Base-by-base conservation (phyloP, 1,140 invertebrate genomes). In the Capitella teleta region DNA sequence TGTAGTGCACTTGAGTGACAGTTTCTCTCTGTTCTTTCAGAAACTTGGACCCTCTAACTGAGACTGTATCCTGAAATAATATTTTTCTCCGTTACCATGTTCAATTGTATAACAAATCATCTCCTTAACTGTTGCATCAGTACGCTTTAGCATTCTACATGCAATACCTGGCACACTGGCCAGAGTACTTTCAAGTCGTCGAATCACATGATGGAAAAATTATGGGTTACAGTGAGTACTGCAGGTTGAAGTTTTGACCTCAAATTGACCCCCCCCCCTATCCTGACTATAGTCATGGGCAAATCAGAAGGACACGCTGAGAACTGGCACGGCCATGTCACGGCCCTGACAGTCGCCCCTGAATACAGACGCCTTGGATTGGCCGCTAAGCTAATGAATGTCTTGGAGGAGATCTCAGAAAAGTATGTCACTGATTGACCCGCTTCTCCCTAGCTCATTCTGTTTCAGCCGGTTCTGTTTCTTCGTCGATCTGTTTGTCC, bases 241-340 rank as follows among this genome's bases (percentile, higher is more conserved):
- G 30, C n/a, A 32, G n/a, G n/a, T n/a, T n/a, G n/a, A n/a, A n/a
- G n/a, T n/a, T n/a, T n/a, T n/a, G n/a, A n/a, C 16, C 36, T 19
- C 21, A 6, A 37, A 6, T 18, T 37, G 8, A 2, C 25, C 25
- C 38, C 10, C 14, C 23, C 45, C 25, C n/a, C 6, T 19, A 16
- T 40, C n/a, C n/a, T n/a, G n/a, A n/a, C 78, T 40, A 51, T 60
- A 96, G 91, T 98, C 42, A 98, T 98, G 93, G 95, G 93, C 26
- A 98, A 98, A 75, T 85, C 92, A 10, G 95, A 99, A 78, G 95
- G 94, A 0, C 79, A 81, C 61, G 82, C 84, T 51, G 87, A 95
- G 62, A 86, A 92, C 65, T 98, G 92, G 92, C 95, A 98, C 79
- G 95, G 95, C 1, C 95, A 99, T 76, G 94, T 98, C 2, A 98